These are phyloP conservation scores for Anisognathus igniventris DNA, from an alignment of 2,797 vertebrate species.

Conservation along the genomic window DNA sequence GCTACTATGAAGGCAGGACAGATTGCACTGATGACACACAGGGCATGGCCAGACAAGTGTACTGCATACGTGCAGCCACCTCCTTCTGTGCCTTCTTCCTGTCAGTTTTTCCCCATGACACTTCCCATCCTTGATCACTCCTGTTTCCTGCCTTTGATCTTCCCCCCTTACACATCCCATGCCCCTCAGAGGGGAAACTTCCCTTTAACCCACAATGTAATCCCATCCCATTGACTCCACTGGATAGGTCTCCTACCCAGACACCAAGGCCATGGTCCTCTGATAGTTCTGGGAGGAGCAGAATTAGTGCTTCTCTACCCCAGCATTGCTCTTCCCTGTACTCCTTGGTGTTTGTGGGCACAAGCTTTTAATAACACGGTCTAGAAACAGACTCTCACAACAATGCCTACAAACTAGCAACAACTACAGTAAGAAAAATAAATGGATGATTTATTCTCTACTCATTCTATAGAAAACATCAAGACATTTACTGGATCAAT, in stretches of 20 bases:
- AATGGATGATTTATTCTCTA: not conserved
- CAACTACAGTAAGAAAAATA: not conserved
- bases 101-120: not conserved
- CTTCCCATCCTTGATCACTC: not conserved
- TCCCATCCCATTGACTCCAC: rapidly evolving
- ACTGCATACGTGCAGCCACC: not conserved
- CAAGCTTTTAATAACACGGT: not conserved
- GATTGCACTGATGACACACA: not conserved
- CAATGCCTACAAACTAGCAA: not conserved
- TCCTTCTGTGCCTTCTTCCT: not conserved
- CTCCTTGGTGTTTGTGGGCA: not conserved
- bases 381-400: not conserved
- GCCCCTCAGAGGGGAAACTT: not conserved
- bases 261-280: not conserved
- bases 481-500: not conserved
- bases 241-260: not conserved
- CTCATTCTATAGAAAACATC: not conserved
- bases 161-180: not conserved
- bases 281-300: not conserved
- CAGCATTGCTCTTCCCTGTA: not conserved
- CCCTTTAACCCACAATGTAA: not conserved
- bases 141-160: not conserved
- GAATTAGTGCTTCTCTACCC: not conserved
- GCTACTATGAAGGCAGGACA: not conserved
- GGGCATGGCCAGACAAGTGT: not conserved